Conservation (phyloP, 2,113 vertebrate species). For the Clarias magur region DNA sequence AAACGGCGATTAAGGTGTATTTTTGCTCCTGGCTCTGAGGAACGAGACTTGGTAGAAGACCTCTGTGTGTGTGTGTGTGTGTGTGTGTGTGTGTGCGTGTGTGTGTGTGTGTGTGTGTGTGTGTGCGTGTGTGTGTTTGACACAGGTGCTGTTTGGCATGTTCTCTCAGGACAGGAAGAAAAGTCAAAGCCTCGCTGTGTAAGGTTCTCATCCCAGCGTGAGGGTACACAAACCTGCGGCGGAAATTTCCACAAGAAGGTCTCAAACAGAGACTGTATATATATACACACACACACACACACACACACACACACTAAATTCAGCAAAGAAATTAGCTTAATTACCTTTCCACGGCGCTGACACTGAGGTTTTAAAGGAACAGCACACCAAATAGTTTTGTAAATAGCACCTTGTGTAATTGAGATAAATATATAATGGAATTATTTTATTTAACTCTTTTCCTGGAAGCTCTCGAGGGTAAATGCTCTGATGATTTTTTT, state of each 20-base stretch:
- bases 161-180: neutral
- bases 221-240: constrained; percentile 14
- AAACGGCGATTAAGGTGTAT: neutral
- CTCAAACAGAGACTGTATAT: neutral
- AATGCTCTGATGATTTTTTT: neutral
- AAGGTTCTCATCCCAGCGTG: neutral
- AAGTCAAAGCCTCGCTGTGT: constrained; percentile 25
- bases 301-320: neutral
- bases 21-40: neutral
- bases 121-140: neutral
- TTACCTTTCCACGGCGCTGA: neutral
- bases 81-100: too few relatives aligned
- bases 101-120: neutral
- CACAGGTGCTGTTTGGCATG: constrained; percentile 21
- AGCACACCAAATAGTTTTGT: neutral
- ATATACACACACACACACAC: constrained; percentile 7
- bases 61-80: neutral
- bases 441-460: neutral
- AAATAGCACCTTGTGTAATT: neutral
- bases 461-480: too few relatives aligned
- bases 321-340: neutral
- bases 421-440: neutral
- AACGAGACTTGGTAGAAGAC: neutral
- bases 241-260: constrained; percentile 32
- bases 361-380: neutral